Percentiles rank a stretch among this genome's conserved stretches.
These are phyloP conservation scores for Ceryle rudis DNA, from an alignment of 2,797 vertebrate species.

Conservation along the genomic window DNA sequence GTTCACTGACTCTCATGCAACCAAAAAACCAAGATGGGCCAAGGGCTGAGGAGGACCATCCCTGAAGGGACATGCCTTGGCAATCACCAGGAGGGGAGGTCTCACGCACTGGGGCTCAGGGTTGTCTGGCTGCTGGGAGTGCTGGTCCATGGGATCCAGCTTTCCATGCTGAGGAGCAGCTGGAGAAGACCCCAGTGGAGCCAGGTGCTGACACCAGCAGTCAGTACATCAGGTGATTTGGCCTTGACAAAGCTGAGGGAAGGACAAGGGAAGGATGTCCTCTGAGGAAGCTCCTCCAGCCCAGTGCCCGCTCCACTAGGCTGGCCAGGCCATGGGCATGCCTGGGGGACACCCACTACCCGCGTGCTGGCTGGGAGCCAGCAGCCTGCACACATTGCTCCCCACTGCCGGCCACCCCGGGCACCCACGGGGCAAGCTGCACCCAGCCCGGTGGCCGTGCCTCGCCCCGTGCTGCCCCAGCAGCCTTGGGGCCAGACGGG, in stretches of 20 bases:
- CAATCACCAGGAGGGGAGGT: neutral
- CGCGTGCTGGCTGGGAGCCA: rapidly evolving
- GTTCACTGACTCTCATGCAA: neutral
- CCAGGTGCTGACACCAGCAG: rapidly evolving
- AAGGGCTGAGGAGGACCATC: neutral
- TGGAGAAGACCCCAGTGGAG: neutral
- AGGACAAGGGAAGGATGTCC: neutral
- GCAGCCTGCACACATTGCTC: neutral
- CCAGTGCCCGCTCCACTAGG: neutral
- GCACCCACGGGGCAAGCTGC: rapidly evolving
- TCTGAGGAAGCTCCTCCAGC: neutral
- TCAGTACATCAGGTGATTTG: rapidly evolving
- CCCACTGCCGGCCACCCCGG: rapidly evolving
- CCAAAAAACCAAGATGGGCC: neutral
- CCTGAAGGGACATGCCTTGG: neutral
- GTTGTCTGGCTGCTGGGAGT: neutral
- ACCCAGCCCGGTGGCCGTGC: rapidly evolving
- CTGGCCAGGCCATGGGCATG: neutral
- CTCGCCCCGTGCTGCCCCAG: neutral
- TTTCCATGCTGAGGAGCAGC: neutral
- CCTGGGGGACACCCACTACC: neutral
- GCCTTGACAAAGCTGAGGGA: neutral
- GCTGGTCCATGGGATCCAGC: rapidly evolving
- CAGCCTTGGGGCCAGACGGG: rapidly evolving
- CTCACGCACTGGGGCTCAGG: neutral